These are phyloP conservation scores for Aphyosemion australe DNA, from an alignment of 2,113 vertebrate species.

Conservation along the genomic window DNA sequence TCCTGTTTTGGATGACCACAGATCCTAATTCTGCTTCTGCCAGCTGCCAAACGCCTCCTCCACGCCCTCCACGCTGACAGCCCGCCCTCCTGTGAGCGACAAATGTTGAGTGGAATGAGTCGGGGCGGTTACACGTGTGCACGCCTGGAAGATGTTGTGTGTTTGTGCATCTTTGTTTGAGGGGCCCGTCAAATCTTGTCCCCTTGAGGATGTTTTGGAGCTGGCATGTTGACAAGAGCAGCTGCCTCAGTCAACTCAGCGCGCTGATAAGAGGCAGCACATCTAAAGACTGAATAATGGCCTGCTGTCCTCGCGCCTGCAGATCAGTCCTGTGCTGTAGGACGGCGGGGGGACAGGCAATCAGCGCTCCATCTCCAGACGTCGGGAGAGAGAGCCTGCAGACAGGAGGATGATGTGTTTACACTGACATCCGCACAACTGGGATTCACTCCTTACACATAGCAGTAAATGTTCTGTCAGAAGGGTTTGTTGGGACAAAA, in stretches of 20 bases:
- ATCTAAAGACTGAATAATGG: slow-evolving; percentile 72
- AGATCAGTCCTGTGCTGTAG: slow-evolving; percentile 51
- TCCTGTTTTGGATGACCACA: slow-evolving; percentile 25
- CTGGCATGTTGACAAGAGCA: slow-evolving; percentile 67
- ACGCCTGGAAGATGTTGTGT: slow-evolving; percentile 2
- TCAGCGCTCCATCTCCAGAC: slow-evolving; percentile 53
- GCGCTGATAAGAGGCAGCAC: slow-evolving; percentile 65
- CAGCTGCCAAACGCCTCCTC: slow-evolving; percentile 41
- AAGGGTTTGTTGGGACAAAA: background rate
- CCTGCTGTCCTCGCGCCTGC: slow-evolving; percentile 64
- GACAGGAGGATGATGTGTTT: slow-evolving; percentile 40
- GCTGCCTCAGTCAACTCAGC: slow-evolving; percentile 64
- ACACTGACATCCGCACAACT: slow-evolving; percentile 25
- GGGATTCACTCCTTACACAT: slow-evolving; percentile 12
- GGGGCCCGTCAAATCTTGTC: slow-evolving; percentile 30
- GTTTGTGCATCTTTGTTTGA: slow-evolving; percentile 22
- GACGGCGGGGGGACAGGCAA: slow-evolving; percentile 56
- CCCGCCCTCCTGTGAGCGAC: background rate
- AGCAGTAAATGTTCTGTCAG: background rate
- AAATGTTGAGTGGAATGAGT: background rate
- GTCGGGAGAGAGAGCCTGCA: slow-evolving; percentile 10
- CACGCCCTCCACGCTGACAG: background rate
- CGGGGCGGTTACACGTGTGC: background rate
- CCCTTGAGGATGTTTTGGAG: slow-evolving; percentile 30
- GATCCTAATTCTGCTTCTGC: slow-evolving; percentile 27